phyloP scores from a whole-genome alignment of 2,113 vertebrate genomes.

The Chloropsis cyanopogon region DNA sequence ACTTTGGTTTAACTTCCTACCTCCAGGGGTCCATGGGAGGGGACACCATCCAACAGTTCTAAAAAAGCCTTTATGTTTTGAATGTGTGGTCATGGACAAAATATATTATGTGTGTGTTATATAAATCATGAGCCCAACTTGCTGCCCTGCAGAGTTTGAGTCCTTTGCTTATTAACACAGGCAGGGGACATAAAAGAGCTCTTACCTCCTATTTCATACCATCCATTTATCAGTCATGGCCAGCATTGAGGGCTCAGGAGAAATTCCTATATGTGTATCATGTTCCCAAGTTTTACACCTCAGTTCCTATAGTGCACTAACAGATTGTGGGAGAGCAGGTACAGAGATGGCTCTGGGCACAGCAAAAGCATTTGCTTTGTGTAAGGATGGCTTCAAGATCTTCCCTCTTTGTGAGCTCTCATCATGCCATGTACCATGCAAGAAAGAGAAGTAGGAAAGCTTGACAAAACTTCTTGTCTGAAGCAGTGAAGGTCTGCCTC shows the following conservation, averaged over 20 bases:
- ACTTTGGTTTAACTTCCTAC: not conserved
- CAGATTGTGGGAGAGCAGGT: not conserved
- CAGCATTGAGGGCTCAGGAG: not conserved
- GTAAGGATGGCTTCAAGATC: not conserved
- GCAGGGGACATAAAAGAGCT: not conserved
- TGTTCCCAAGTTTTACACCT: not conserved
- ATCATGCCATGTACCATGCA: rapidly evolving
- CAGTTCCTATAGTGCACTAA: not conserved
- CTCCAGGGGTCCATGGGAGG: not conserved
- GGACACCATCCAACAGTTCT: not conserved
- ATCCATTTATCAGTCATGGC: not conserved
- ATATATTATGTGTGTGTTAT: not conserved
- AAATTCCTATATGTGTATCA: not conserved
- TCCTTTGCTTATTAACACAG: not conserved
- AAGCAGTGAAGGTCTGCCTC: not conserved
- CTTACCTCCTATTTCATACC: not conserved
- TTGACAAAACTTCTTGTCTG: not conserved
- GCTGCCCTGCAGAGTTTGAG: not conserved
- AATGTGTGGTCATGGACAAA: not conserved
- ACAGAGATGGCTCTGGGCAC: not conserved
- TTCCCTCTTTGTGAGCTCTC: not conserved
- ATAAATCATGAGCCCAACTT: not conserved
- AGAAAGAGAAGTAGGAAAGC: not conserved
- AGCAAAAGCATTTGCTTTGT: not conserved
- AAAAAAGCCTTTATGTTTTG: not conserved